These are phyloP conservation scores for Passer montanus DNA, from an alignment of 2,113 vertebrate genomes.

Conservation along the genomic window DNA sequence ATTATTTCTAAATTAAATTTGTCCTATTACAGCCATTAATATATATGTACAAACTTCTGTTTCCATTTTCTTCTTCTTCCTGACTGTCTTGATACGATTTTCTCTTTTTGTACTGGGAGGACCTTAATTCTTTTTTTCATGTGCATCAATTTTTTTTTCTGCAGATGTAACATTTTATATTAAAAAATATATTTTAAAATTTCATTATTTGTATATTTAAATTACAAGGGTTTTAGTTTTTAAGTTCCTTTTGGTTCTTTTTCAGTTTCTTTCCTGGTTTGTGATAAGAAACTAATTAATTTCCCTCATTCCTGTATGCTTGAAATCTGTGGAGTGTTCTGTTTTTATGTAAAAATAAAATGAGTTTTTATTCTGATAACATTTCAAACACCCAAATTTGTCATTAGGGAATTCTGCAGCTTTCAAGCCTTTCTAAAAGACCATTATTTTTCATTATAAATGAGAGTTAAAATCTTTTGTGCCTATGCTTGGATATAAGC, in stretches of 20 bases:
- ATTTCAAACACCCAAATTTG: neutral
- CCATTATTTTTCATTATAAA: slow-evolving; percentile 1
- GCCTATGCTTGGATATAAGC: neutral
- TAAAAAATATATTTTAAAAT: neutral
- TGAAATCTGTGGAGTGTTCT: neutral
- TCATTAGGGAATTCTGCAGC: neutral
- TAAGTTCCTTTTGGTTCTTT: neutral
- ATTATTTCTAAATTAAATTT: neutral
- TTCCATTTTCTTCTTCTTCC: neutral
- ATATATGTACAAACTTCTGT: neutral
- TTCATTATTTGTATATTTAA: neutral
- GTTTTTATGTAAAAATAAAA: slow-evolving; percentile 27
- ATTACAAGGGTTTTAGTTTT: neutral
- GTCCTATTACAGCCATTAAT: neutral
- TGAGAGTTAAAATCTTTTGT: slow-evolving; percentile 24
- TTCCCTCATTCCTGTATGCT: neutral
- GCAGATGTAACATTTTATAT: neutral
- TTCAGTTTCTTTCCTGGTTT: neutral
- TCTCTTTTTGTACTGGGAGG: neutral
- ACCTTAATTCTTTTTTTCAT: neutral
- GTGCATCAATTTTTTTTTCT: neutral
- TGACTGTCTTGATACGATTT: neutral
- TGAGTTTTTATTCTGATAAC: neutral
- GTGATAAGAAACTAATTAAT: neutral
- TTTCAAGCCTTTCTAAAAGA: neutral